Conservation (phyloP, 2,113 vertebrate genomes). For the Carassius auratus region DNA sequence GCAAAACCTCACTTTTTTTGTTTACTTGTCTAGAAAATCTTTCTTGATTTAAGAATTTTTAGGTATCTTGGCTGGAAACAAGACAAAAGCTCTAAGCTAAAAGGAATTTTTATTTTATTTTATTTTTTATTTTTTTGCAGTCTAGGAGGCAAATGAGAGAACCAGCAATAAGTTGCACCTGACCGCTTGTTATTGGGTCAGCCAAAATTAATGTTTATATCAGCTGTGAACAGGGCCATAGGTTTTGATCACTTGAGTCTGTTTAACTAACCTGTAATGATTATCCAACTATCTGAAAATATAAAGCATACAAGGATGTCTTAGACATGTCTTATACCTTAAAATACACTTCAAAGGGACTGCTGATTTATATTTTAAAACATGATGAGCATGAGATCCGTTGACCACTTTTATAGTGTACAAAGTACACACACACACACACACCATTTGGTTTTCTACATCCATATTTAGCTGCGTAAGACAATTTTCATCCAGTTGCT, state of each 20-base stretch:
- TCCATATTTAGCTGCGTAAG: constrained; percentile 27
- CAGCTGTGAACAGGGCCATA: no score
- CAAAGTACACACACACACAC: background rate
- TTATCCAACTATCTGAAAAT: constrained; percentile 25
- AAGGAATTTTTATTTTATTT: no score
- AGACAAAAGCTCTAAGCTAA: no score
- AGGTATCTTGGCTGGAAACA: no score
- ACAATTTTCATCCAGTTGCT: constrained; percentile 43
- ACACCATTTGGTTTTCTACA: background rate
- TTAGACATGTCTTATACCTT: background rate
- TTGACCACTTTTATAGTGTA: background rate
- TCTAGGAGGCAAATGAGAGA: no score
- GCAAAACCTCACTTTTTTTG: no score
- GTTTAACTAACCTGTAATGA: background rate
- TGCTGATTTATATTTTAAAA: background rate
- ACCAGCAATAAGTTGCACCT: no score
- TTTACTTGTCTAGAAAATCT: no score
- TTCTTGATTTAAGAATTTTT: no score
- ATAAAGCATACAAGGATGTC: background rate
- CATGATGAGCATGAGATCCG: background rate
- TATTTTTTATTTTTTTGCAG: no score
- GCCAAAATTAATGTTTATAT: no score
- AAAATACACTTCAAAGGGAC: background rate
- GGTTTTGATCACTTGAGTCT: background rate
- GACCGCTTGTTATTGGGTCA: no score